phyloP scores from a whole-genome alignment of 37 sponge, comb jelly and placozoan genomes.

The Theonella swinhoei region DNA sequence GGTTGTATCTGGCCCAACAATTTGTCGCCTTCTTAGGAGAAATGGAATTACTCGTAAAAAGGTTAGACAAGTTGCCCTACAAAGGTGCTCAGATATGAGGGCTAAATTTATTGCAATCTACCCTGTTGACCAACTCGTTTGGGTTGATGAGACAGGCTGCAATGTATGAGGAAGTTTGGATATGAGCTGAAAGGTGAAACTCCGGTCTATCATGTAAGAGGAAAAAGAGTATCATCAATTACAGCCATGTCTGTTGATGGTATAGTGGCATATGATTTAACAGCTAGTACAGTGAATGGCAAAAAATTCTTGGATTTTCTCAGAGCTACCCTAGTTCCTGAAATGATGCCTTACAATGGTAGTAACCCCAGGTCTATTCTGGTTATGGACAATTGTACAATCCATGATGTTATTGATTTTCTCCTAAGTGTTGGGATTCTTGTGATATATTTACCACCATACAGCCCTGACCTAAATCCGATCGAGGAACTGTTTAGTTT shows the following conservation, averaged over 20 bases:
- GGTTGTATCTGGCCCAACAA: too few species aligned
- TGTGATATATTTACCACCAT: not conserved
- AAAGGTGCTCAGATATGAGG: not conserved
- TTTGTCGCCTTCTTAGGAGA: too few species aligned
- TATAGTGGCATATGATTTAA: not conserved
- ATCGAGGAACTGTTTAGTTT: not conserved
- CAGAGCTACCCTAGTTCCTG: not conserved
- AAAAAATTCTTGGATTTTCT: not conserved
- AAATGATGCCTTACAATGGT: not conserved
- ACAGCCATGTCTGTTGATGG: constrained; percentile 5
- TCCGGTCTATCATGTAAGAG: not conserved
- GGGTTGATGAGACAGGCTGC: not conserved
- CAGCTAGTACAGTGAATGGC: not conserved
- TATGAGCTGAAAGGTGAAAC: constrained; percentile 10
- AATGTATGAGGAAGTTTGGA: not conserved
- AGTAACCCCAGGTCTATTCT: not conserved
- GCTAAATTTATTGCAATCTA: not conserved
- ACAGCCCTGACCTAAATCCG: not conserved
- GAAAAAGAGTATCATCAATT: not conserved
- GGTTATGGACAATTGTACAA: not conserved
- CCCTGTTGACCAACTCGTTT: not conserved
- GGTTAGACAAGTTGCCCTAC: too few species aligned
- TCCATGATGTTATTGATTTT: too few species aligned
- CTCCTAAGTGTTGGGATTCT: not conserved
- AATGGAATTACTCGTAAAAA: too few species aligned